Evolutionary conservation across 2,113 vertebrate species (phyloP), one percentile per base, ranked within the genome.

Genomic region (Cettia cetti): DNA sequence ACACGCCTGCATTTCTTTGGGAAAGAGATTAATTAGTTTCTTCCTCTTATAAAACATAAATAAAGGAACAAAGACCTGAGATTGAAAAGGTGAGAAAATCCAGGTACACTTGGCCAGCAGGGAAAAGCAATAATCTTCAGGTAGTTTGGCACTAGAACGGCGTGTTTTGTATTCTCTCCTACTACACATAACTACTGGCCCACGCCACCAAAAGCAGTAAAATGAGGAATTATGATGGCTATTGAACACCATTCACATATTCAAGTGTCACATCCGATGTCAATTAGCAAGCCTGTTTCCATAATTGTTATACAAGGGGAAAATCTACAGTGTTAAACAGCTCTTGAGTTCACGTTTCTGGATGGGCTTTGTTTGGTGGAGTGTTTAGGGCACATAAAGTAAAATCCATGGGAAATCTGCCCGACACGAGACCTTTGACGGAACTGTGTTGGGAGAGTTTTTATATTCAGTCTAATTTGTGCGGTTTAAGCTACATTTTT

Each of bases 241-340:
- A 81, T 88, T 85, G 94, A 97, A 45, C 88, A 87, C 84, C 81
- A 70, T 39, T 96, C 96, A 95, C 69, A 89, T 85, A 87, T n/a
- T 69, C 86, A 50, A 75, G 90, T 45, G 68, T 85, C 2, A 1
- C 63, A 75, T 69, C 74, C 81, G 5, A 71, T 95, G 86, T 96
- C 97, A 97, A 94, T 97, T 97, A 98, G 82, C 11, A 1, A 27
- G 44, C 3, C 2, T 92, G 94, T 96, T 97, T 91, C 94, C 91
- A 59, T 96, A 96, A 97, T 96, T 95, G 91, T 97, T 95, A 88
- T 89, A 98, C 93, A 93, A 97, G 95, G 91, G 94, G 85, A 92
- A 97, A 95, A 97, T 94, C 96, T 89, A 88, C 89, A 50, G 91
- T 87, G 94, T 77, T 97, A 96, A 97, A 92, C 94, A 95, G 96